Evolutionary conservation across 2,888 invertebrate genomes (phyloP), one percentile per base, ranked within the genome.

Genomic region (Vandiemenella viatica): DNA sequence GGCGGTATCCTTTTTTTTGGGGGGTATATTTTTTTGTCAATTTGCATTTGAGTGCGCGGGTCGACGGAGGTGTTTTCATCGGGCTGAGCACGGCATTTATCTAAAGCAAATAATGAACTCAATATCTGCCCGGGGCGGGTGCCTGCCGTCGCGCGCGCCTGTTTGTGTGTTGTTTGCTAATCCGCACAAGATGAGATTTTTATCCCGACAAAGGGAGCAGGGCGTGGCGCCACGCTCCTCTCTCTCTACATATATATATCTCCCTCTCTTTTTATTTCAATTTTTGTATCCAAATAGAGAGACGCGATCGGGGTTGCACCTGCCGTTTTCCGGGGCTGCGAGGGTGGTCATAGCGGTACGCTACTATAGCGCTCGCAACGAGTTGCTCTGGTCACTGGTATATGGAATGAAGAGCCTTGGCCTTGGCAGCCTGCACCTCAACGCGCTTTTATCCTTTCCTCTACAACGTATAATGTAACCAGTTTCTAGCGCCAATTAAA

Each of bases 141-240:
- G 22, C 38, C 37, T 46, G 45, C 38, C 20, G 38, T 45, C 37
- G 26, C 26, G 26, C 43, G 48, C 43, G 43, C 43, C 43, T 43
- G 43, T 43, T 16, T 21, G 46, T 43, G 23, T 45, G 43, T 43
- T 47, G 46, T 47, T 40, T 48, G 50, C 44, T 51, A 51, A 51
- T 51, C 50, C 50, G 37, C 26, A 44, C 48, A 47, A 51, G 50
- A 51, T 51, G 50, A 51, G 50, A 51, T 51, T 51, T 51, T 48
- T 51, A 51, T 51, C 48, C 50, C 48, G 45, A 51, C 50, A 51
- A 51, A 51, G 48, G 50, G 45, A 38, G 42, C 20, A 17, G 13
- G 38, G 38, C 38, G 23, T 16, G 21, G 17, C 23, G 23, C 23
- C 19, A 18, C 43, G 20, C 37, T 13, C n/a, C 13, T 32, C n/a